These are phyloP conservation scores for Lagorchestes hirsutus DNA, from an alignment of 2,797 vertebrate genomes.

Conservation along the genomic window DNA sequence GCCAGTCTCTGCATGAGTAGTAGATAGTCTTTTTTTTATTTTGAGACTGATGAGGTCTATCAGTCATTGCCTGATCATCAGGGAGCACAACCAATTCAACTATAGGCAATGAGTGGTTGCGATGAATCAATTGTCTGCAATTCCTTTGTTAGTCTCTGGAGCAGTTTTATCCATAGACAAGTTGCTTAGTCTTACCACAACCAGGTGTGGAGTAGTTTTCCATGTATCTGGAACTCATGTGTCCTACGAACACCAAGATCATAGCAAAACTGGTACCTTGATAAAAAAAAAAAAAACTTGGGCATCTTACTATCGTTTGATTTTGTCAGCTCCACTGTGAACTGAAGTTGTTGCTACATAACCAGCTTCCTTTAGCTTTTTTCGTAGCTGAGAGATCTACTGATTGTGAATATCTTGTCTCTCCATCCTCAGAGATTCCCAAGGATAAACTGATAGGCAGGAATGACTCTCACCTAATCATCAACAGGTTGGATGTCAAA, in stretches of 20 bases:
- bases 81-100: neutral
- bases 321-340: neutral
- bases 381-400: neutral
- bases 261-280: neutral
- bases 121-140: neutral
- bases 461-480: neutral
- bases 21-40: too few species aligned
- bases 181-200: neutral
- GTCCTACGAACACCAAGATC: neutral
- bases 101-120: neutral
- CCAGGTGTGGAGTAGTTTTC: neutral
- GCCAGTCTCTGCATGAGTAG: too few species aligned
- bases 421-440: neutral
- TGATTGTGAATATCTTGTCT: neutral
- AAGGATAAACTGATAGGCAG: neutral
- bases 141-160: neutral
- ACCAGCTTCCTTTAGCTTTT: neutral
- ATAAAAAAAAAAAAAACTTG: neutral
- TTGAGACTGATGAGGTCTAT: too few species aligned
- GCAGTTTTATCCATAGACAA: neutral
- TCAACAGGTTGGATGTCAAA: neutral
- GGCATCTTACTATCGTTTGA: neutral
- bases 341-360: neutral
- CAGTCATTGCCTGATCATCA: neutral
- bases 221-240: neutral